phyloP scores from a whole-genome alignment of 2,888 invertebrate genomes.

The Gortyna flavago region DNA sequence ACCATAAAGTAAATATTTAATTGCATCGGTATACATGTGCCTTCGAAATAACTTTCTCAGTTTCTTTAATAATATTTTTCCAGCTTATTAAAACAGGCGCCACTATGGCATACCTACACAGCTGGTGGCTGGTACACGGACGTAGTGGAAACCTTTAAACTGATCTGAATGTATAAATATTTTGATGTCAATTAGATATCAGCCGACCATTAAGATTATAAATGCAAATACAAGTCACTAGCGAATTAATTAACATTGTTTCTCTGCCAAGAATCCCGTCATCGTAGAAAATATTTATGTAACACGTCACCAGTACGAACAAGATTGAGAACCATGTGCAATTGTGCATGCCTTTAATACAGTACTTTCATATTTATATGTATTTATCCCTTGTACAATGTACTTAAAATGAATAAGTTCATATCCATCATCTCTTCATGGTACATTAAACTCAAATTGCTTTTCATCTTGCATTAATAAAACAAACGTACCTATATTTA shows the following conservation, averaged over 20 bases:
- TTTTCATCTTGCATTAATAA: slow-evolving; percentile 38
- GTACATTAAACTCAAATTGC: slow-evolving; percentile 46
- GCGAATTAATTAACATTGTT: slow-evolving; percentile 61
- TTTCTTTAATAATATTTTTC: slow-evolving; percentile 20
- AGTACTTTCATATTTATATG: slow-evolving; percentile 38
- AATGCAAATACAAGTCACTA: slow-evolving; percentile 61
- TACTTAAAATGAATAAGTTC: slow-evolving; percentile 10
- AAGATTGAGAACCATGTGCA: slow-evolving; percentile 5
- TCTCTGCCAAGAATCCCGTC: slow-evolving; percentile 48
- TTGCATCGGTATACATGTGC: slow-evolving; percentile 16
- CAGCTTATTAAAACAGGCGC: slow-evolving; percentile 14
- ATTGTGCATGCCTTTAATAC: slow-evolving; percentile 10
- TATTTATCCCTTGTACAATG: slow-evolving; percentile 7
- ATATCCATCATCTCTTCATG: slow-evolving; percentile 37
- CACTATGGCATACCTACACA: slow-evolving; percentile 10
- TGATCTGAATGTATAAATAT: slow-evolving; percentile 59
- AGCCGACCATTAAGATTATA: slow-evolving; percentile 47
- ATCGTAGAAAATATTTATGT: slow-evolving; percentile 35
- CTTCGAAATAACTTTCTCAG: slow-evolving; percentile 11
- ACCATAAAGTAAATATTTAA: slow-evolving; percentile 44
- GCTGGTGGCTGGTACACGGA: slow-evolving; percentile 18
- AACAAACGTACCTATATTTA: slow-evolving; percentile 34
- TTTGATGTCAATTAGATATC: slow-evolving; percentile 63
- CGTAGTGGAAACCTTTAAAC: slow-evolving; percentile 33
- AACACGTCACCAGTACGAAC: slow-evolving; percentile 18